These are phyloP conservation scores for Nansenia antarctica DNA, from an alignment of 2,113 vertebrate species.

Conservation along the genomic window DNA sequence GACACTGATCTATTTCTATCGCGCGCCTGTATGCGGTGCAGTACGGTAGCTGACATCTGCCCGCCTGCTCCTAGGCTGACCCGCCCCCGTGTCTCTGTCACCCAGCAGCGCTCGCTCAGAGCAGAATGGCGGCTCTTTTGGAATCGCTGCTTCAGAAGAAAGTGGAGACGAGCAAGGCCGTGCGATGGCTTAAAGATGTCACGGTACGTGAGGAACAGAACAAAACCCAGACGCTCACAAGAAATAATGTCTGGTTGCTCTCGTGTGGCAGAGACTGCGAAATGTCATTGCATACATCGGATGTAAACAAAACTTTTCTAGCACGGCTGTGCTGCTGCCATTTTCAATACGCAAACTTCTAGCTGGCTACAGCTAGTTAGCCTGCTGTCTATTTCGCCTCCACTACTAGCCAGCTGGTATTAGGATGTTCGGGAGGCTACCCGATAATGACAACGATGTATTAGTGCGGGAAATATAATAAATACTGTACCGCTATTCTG, in stretches of 20 bases:
- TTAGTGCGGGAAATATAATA: too few relatives aligned
- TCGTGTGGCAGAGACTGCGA: background rate
- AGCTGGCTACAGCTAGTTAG: constrained; percentile 28
- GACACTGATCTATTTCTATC: background rate
- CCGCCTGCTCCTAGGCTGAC: background rate
- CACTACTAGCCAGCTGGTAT: too few relatives aligned
- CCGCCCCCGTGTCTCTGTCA: background rate
- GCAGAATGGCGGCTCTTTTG: constrained; percentile 92
- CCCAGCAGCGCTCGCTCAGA: constrained; percentile 45
- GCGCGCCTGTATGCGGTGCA: constrained; percentile 58
- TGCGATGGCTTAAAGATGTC: constrained; percentile 76
- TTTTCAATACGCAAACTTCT: constrained; percentile 25
- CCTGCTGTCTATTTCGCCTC: background rate
- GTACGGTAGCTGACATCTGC: constrained; percentile 78
- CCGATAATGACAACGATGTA: too few relatives aligned
- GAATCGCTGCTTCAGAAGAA: constrained; percentile 83
- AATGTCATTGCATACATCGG: constrained; percentile 51
- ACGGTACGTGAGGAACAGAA: constrained; percentile 38
- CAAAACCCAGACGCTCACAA: rapidly evolving
- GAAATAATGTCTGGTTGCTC: rapidly evolving
- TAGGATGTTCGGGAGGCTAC: too few relatives aligned
- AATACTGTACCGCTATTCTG: too few relatives aligned
- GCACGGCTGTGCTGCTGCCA: constrained; percentile 33
- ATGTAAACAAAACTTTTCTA: constrained; percentile 73
- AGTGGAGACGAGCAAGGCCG: constrained; percentile 73